These are phyloP conservation scores for Drosophila greeni DNA, from an alignment of 2,888 invertebrate genomes.

Conservation along the genomic window DNA sequence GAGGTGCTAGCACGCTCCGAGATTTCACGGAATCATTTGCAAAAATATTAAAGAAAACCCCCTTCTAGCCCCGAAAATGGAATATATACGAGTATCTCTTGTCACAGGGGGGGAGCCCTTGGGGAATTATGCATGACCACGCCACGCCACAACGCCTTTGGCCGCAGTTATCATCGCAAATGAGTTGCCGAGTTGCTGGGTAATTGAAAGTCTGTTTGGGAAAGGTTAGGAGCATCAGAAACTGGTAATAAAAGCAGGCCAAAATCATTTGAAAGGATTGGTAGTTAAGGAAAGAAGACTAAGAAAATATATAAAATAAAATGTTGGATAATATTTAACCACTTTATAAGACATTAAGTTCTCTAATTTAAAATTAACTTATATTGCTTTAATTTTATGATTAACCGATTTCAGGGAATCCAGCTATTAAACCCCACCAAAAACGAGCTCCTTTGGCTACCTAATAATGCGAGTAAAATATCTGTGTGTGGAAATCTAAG, in stretches of 20 bases:
- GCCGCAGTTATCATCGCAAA: conserved; percentile 15
- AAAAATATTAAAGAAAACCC: conserved; percentile 56
- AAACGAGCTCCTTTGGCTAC: neutral
- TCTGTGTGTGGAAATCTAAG: conserved; percentile 21
- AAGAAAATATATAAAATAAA: too few species aligned
- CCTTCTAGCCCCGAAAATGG: conserved; percentile 5
- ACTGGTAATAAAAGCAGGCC: neutral
- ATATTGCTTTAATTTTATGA: neutral
- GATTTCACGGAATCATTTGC: conserved; percentile 66
- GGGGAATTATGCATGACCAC: conserved; percentile 38
- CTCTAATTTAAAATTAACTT: too few species aligned
- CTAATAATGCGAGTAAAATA: neutral
- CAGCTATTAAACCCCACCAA: neutral
- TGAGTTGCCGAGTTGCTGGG: conserved; percentile 6
- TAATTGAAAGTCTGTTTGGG: conserved; percentile 27
- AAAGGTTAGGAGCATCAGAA: neutral
- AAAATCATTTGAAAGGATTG: neutral
- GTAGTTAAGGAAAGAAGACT: too few species aligned
- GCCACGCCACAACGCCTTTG: conserved; percentile 8
- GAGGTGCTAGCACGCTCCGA: conserved; percentile 48
- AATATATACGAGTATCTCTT: conserved; percentile 24
- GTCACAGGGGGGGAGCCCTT: neutral
- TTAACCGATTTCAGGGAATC: neutral
- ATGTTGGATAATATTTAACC: too few species aligned
- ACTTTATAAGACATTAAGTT: too few species aligned